Evolutionary conservation across 2,113 vertebrate genomes (phyloP).

Genomic region (Nipponia nippon): DNA sequence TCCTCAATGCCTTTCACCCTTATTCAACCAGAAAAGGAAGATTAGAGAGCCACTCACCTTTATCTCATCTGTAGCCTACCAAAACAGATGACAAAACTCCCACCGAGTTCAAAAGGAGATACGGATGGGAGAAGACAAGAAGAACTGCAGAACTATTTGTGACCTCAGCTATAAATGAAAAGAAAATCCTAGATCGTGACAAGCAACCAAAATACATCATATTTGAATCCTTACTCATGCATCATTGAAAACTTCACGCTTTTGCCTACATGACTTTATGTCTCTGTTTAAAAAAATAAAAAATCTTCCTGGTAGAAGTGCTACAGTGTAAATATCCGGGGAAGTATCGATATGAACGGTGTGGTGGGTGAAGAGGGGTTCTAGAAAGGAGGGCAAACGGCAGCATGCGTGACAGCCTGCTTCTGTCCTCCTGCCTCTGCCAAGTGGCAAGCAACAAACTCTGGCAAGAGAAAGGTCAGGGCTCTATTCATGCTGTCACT

Average conservation of each 20-base stretch:
- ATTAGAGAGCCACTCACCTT: not conserved
- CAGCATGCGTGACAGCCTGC: not conserved
- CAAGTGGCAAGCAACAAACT: not conserved
- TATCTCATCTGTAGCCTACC: not conserved
- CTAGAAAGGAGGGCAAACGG: not conserved
- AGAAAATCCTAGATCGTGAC: not conserved
- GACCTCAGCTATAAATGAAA: not conserved
- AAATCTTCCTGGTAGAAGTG: not conserved
- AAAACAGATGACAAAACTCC: not conserved
- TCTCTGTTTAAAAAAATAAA: not conserved
- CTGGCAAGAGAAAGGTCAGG: not conserved
- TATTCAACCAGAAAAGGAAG: not conserved
- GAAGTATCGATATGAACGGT: accelerated
- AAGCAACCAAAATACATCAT: not conserved
- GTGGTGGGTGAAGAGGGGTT: not conserved
- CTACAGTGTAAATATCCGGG: accelerated
- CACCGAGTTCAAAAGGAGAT: not conserved
- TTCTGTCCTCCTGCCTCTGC: not conserved
- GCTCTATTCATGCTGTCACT: conserved; percentile 25
- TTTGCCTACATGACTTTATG: not conserved
- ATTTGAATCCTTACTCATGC: not conserved
- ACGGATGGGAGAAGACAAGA: not conserved
- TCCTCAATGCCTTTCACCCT: not conserved
- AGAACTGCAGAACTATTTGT: not conserved
- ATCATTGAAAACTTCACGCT: not conserved